Percentiles rank a stretch among this genome's conserved stretches.
Evolutionary conservation across 2,797 vertebrate species (phyloP).

Genomic region (Erpetoichthys calabaricus): DNA sequence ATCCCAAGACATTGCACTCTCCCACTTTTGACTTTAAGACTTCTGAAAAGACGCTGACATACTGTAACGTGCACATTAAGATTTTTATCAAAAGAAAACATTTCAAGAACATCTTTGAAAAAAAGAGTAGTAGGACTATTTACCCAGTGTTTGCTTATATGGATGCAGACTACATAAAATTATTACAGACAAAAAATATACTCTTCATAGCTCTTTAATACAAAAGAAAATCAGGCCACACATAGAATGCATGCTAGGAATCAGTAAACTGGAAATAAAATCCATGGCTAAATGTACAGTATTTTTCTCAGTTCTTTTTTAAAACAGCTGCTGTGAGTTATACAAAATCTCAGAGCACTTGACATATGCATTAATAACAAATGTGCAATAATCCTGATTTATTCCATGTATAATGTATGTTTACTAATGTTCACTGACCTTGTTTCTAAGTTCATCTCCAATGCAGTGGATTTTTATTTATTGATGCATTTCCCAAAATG

Average conservation of each 20-base stretch:
- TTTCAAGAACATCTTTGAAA: too few species aligned
- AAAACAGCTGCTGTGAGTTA: constrained; percentile 21
- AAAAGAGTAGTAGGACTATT: too few species aligned
- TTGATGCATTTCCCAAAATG: too few species aligned
- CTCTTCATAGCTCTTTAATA: constrained; percentile 12
- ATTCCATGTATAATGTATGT: not conserved
- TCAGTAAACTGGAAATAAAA: constrained; percentile 6
- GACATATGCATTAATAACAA: constrained; percentile 19
- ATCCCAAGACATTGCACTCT: too few species aligned
- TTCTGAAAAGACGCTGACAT: too few species aligned
- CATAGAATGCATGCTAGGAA: constrained; percentile 28
- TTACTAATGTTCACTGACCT: not conserved
- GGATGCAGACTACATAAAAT: too few species aligned
- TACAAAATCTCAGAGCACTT: constrained; percentile 28
- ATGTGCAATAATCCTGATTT: not conserved
- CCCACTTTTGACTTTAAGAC: too few species aligned
- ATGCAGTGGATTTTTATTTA: not conserved
- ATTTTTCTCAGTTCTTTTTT: constrained; percentile 14
- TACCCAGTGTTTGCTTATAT: too few species aligned
- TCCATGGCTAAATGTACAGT: constrained; percentile 19
- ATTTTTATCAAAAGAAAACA: too few species aligned
- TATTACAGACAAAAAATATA: too few species aligned
- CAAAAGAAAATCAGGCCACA: constrained; percentile 36
- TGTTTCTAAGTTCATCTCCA: not conserved
- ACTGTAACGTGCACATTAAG: too few species aligned